Evolutionary conservation across 2,888 invertebrate genomes (phyloP).

Genomic region (Cephus pulcher): DNA sequence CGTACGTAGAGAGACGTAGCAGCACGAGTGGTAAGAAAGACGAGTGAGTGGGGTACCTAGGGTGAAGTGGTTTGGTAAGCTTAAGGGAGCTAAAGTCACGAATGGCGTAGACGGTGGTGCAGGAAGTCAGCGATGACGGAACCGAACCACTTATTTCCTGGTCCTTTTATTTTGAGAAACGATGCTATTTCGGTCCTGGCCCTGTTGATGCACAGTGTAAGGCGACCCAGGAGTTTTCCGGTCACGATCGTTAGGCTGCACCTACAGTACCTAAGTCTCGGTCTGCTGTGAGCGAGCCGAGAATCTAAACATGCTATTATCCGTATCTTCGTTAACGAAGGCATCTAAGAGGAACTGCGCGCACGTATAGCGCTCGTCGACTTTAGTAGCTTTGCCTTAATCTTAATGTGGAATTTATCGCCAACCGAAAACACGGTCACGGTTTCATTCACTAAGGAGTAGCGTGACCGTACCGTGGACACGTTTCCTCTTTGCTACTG

Average conservation of each 20-base stretch:
- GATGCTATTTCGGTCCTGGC: not conserved
- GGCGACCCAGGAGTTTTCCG: not conserved
- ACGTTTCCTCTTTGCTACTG: constrained; percentile 10
- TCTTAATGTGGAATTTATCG: constrained; percentile 30
- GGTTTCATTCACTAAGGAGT: not conserved
- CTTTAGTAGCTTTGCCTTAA: not conserved
- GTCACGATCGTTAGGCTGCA: not conserved
- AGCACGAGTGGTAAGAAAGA: not conserved
- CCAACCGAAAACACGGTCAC: not conserved
- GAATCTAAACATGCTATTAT: not conserved
- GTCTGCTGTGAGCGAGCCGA: not conserved
- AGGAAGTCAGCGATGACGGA: constrained; percentile 38
- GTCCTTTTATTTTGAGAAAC: constrained; percentile 16
- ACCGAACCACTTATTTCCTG: constrained; percentile 32
- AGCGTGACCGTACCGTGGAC: constrained; percentile 13
- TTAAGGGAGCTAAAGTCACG: not conserved
- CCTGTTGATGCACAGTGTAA: not conserved
- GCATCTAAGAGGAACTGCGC: not conserved
- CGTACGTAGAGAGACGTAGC: not conserved
- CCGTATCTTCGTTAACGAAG: not conserved
- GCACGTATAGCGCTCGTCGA: not conserved
- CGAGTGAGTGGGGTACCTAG: not conserved
- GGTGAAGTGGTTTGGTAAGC: not conserved
- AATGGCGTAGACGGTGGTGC: constrained; percentile 1
- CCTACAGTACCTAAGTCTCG: not conserved